Base-by-base conservation (phyloP, 2,113 vertebrate species). In the Sinocyclocheilus anophthalmus region DNA sequence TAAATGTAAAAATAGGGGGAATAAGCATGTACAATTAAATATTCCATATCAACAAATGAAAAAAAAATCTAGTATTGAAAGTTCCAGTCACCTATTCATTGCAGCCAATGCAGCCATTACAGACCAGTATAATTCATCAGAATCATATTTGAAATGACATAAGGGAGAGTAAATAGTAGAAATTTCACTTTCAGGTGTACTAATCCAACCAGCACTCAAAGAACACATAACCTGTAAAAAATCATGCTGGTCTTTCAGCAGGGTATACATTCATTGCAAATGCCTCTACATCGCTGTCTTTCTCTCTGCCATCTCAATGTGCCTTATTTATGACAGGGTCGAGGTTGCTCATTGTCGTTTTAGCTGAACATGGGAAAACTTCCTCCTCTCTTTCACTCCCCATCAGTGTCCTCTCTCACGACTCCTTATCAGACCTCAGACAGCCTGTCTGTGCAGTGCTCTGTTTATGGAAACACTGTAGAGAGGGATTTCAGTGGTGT, bases 341-440 rank as follows among this genome's bases (percentile, higher is more conserved):
- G 45, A 53, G 48, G n/a, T 12, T 39, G 24, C 26, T 14, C 42
- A 57, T 50, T 70, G 83, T 77, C 42, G 22, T 81, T 87, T 76
- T 78, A 53, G 61, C 85, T 81, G 82, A 70, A 88, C 83, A 77
- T 72, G 37, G n/a, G 33, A 55, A 83, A 83, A 72, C 81, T 67
- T 75, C 81, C 45, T n/a, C 45, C 75, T 67, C 37, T 77, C 59
- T 33, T 63, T 53, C 42, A 30, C 50, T 26, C 48, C 10, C 77
- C 37, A 26, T 50, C 16, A 65, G 26, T 76, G 75, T 79, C 55
- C n/a, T 59, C 61, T 86, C 69, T 69, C 33, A 30, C 57, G 48
- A 57, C 65, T 57, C 55, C 30, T 80, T 57, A 37, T 67, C 20
- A 76, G 45, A 76, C 45, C 76, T 81, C 67, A 75, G 76, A 76